These are phyloP conservation scores for Thysanoteuthis rhombus DNA, from an alignment of 2,888 invertebrate species.

Conservation along the genomic window DNA sequence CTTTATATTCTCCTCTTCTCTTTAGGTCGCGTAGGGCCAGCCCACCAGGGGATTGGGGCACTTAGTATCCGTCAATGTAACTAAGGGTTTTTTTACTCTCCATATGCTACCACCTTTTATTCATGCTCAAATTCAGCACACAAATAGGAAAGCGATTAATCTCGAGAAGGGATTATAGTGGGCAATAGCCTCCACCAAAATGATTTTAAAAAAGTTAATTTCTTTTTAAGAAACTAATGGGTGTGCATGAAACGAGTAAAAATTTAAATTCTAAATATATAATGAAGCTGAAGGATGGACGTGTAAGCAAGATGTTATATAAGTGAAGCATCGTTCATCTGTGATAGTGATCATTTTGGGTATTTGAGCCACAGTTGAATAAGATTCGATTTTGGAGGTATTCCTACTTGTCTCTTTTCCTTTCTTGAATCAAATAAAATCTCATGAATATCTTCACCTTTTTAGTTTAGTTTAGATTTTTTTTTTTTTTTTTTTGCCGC, in stretches of 20 bases:
- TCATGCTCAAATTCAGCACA: slow-evolving; percentile 12
- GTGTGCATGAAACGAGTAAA: neutral
- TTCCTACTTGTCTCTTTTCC: neutral
- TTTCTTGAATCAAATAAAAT: neutral
- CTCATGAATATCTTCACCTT: neutral
- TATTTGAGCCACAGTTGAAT: neutral
- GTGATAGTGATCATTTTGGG: too few species aligned
- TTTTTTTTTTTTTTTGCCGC: neutral
- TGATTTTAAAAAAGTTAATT: neutral
- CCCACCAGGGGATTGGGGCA: too few species aligned
- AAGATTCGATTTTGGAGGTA: neutral
- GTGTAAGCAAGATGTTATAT: too few species aligned
- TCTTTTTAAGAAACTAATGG: neutral
- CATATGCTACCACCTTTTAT: neutral
- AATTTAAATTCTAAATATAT: neutral
- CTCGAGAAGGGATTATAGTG: neutral
- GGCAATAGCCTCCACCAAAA: neutral
- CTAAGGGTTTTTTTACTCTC: too few species aligned
- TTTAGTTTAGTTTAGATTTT: neutral
- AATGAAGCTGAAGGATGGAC: neutral
- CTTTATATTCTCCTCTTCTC: neutral
- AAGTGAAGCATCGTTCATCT: too few species aligned
- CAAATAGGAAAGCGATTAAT: neutral
- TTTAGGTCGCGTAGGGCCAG: neutral
- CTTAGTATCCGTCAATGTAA: neutral